These are phyloP conservation scores for Zaprionus obscuricornis DNA, from an alignment of 2,888 invertebrate species.

Conservation along the genomic window DNA sequence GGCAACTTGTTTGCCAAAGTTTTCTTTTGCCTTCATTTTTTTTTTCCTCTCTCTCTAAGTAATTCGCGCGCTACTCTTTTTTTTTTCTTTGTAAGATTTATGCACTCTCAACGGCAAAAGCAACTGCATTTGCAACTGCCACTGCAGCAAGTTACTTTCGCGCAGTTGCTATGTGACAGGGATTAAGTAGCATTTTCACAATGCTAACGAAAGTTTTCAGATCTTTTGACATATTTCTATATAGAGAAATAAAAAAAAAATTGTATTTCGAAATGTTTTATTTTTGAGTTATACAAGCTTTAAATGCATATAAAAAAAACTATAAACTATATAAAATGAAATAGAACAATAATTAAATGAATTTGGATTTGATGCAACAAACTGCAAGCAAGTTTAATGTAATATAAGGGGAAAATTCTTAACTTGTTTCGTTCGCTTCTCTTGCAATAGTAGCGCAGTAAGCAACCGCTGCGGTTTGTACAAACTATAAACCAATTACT, in stretches of 20 bases:
- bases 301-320: too few relatives aligned
- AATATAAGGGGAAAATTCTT: too few relatives aligned
- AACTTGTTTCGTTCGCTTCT: too few relatives aligned
- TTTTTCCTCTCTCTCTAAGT: conserved; percentile 56
- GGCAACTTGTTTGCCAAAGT: conserved; percentile 53
- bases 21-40: conserved; percentile 47
- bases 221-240: conserved; percentile 21
- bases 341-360: too few relatives aligned
- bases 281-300: too few relatives aligned
- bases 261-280: too few relatives aligned
- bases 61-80: conserved; percentile 70
- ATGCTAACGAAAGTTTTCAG: conserved; percentile 18
- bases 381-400: too few relatives aligned
- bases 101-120: conserved; percentile 51
- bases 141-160: conserved; percentile 23
- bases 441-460: too few relatives aligned
- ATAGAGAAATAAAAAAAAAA: too few relatives aligned
- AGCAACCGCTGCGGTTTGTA: too few relatives aligned
- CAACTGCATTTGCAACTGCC: conserved; percentile 35
- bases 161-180: conserved; percentile 48
- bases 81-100: conserved; percentile 68
- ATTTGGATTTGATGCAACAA: too few relatives aligned
- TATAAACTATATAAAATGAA: too few relatives aligned
- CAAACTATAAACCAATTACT: conserved; percentile 39
- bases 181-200: conserved; percentile 54